A percentile compares a stretch with the other conserved stretches of the same genome.
Conservation (phyloP, 2,888 invertebrate species). For the Conistra vaccinii region DNA sequence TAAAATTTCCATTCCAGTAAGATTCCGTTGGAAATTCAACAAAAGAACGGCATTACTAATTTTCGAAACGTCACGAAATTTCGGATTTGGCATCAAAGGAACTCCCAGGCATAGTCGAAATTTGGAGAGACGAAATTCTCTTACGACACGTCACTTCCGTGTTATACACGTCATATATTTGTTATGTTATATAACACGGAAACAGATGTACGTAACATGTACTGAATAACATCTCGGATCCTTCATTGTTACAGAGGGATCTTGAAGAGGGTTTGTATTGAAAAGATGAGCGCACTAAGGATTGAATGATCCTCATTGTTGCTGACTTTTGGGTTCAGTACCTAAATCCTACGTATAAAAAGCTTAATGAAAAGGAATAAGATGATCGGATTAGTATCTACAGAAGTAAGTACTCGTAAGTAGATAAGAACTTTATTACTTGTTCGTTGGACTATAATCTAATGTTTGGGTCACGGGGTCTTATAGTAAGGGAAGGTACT, state of each 20-base stretch:
- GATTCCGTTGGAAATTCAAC: slow-evolving; percentile 53
- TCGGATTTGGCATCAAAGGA: slow-evolving; percentile 65
- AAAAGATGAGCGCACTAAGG: slow-evolving; percentile 62
- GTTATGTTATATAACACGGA: slow-evolving; percentile 54
- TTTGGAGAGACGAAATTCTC: slow-evolving; percentile 61
- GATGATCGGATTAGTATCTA: slow-evolving; percentile 49
- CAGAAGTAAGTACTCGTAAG: slow-evolving; percentile 35
- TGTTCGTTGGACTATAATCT: slow-evolving; percentile 28
- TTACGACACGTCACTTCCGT: slow-evolving; percentile 54
- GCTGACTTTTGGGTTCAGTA: slow-evolving; percentile 61
- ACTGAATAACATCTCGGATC: slow-evolving; percentile 62
- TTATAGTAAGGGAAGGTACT: not conserved
- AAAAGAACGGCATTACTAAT: slow-evolving; percentile 58
- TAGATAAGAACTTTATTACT: slow-evolving; percentile 48
- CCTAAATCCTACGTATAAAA: slow-evolving; percentile 45
- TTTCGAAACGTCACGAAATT: slow-evolving; percentile 60
- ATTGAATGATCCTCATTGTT: slow-evolving; percentile 59
- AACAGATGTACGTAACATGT: slow-evolving; percentile 65
- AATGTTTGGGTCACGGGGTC: slow-evolving; percentile 34
- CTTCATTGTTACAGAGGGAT: slow-evolving; percentile 59
- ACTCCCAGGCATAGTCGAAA: slow-evolving; percentile 50
- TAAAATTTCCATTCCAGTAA: slow-evolving; percentile 60
- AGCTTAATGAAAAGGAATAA: slow-evolving; percentile 62
- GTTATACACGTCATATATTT: slow-evolving; percentile 46
- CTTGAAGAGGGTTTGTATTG: slow-evolving; percentile 64